phyloP scores from a whole-genome alignment of 2,888 invertebrate genomes.

The Ennomos quercinarius region DNA sequence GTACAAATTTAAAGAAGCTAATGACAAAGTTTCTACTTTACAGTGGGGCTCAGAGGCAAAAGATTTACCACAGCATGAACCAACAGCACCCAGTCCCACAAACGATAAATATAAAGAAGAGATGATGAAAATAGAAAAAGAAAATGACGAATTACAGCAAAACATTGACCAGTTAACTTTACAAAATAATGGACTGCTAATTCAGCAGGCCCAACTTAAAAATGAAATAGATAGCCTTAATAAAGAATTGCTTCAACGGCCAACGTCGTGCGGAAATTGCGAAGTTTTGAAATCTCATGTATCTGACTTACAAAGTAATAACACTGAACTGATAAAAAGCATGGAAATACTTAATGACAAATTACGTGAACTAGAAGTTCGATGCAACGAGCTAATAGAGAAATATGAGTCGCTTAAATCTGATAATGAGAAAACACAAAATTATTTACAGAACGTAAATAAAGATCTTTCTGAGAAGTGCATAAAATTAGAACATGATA shows the following conservation, averaged over 20 bases:
- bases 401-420: slow-evolving; percentile 49
- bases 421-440: slow-evolving; percentile 55
- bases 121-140: slow-evolving; percentile 72
- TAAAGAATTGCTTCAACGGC: slow-evolving; percentile 54
- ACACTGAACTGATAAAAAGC: slow-evolving; percentile 47
- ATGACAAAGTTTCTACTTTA: slow-evolving; percentile 85
- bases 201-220: slow-evolving; percentile 55
- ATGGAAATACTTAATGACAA: slow-evolving; percentile 48
- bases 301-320: slow-evolving; percentile 50
- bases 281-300: slow-evolving; percentile 56
- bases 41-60: slow-evolving; percentile 67
- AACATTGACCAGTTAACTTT: slow-evolving; percentile 64
- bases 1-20: slow-evolving; percentile 89
- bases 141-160: slow-evolving; percentile 75
- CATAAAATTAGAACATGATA: slow-evolving; percentile 50
- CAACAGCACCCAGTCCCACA: slow-evolving; percentile 25
- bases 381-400: slow-evolving; percentile 49
- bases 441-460: slow-evolving; percentile 47
- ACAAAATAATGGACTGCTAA: slow-evolving; percentile 63
- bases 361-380: slow-evolving; percentile 47
- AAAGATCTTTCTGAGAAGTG: slow-evolving; percentile 44
- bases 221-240: slow-evolving; percentile 62
- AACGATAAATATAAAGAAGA: slow-evolving; percentile 57
- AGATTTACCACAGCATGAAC: slow-evolving; percentile 51
- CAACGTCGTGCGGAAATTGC: slow-evolving; percentile 52